A percentile compares a stretch with the other conserved stretches of the same genome.
These are phyloP conservation scores for Corella eumyota DNA, from an alignment of 23 tunicate species.

Conservation along the genomic window DNA sequence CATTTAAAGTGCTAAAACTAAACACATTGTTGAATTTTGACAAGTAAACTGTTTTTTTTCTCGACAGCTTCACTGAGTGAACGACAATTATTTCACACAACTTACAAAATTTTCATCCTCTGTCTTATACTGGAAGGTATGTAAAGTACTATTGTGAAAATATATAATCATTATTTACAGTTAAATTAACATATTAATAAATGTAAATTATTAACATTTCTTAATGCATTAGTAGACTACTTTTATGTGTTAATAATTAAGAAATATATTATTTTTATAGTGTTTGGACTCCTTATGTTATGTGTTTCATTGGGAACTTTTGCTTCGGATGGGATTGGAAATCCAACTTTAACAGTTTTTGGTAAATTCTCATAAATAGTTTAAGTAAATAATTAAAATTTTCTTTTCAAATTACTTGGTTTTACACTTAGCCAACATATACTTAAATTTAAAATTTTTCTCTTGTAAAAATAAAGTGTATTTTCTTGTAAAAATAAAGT, in stretches of 20 bases:
- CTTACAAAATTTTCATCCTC: conserved; percentile 60
- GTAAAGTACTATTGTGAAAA: not conserved
- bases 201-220: not conserved
- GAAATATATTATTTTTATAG: conserved; percentile 26
- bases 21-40: too few relatives aligned
- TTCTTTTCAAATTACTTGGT: conserved; percentile 2
- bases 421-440: too few relatives aligned
- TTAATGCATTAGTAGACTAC: too few relatives aligned
- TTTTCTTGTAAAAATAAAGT: too few relatives aligned
- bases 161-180: too few relatives aligned
- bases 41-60: too few relatives aligned
- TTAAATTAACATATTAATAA: not conserved
- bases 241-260: too few relatives aligned
- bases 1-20: not conserved
- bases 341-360: conserved; percentile 16
- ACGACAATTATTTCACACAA: conserved; percentile 59
- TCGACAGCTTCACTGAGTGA: conserved; percentile 36
- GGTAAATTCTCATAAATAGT: conserved; percentile 16
- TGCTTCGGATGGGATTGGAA: conserved; percentile 73
- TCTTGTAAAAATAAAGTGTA: too few relatives aligned
- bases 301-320: conserved; percentile 42
- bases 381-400: not conserved
- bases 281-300: conserved; percentile 42
- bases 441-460: too few relatives aligned
- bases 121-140: conserved; percentile 55